phyloP scores from a whole-genome alignment of 2,113 vertebrate species.

The Uria lomvia region DNA sequence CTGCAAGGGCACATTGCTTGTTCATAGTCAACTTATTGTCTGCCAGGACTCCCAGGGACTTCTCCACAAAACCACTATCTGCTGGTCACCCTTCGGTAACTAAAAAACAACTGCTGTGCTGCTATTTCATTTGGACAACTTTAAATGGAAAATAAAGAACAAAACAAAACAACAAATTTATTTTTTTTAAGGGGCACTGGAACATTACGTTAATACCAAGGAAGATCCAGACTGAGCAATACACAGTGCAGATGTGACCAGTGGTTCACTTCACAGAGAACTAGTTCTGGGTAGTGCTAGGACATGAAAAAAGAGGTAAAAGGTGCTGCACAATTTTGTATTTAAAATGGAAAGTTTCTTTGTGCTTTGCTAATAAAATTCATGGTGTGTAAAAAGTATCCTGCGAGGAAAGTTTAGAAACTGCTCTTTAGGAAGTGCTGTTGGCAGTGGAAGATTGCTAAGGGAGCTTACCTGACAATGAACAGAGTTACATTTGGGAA shows the following conservation, averaged over 20 bases:
- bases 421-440: background rate
- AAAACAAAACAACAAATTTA: background rate
- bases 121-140: background rate
- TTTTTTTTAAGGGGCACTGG: background rate
- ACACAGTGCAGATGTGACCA: background rate
- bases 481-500: background rate
- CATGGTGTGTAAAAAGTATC: background rate
- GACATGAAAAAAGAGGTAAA: background rate
- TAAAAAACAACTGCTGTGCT: background rate
- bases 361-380: slow-evolving; percentile 4
- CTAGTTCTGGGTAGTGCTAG: background rate
- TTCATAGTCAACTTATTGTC: background rate
- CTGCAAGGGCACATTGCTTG: background rate
- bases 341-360: background rate
- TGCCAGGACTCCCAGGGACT: background rate
- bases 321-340: background rate
- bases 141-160: background rate
- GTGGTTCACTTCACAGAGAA: background rate
- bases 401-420: background rate
- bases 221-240: background rate
- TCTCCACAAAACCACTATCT: background rate
- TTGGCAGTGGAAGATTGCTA: background rate
- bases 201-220: background rate
- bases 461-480: background rate
- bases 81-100: background rate